These are phyloP conservation scores for Equus przewalskii DNA, from an alignment of 2,113 vertebrate genomes.

Conservation along the genomic window DNA sequence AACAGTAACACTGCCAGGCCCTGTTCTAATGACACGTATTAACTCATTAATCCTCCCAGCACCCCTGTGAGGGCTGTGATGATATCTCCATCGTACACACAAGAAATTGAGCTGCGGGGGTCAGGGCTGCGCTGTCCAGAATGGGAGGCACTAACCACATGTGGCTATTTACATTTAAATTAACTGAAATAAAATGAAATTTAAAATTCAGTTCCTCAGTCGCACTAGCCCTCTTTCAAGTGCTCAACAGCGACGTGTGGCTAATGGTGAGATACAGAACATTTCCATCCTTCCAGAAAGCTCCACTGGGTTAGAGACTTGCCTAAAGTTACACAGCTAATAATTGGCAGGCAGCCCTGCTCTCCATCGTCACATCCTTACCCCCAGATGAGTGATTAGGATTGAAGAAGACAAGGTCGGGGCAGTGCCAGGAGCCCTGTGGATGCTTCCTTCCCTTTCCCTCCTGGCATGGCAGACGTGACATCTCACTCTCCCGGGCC, in stretches of 20 bases:
- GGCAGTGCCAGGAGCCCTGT: accelerated
- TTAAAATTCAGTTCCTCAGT: not conserved
- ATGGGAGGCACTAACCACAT: not conserved
- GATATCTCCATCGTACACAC: not conserved
- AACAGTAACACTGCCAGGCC: not conserved
- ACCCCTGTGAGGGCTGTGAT: not conserved
- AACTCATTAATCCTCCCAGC: not conserved
- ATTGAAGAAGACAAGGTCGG: not conserved
- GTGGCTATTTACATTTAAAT: not conserved
- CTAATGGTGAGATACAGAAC: not conserved
- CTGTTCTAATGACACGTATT: not conserved
- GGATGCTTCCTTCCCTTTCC: not conserved
- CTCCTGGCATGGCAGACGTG: not conserved
- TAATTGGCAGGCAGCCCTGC: not conserved
- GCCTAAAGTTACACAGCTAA: not conserved
- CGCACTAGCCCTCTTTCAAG: not conserved
- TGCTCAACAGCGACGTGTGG: not conserved
- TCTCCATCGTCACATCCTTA: not conserved
- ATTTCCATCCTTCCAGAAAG: not conserved
- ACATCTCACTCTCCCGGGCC: not conserved
- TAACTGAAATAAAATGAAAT: not conserved
- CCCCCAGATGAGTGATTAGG: not conserved
- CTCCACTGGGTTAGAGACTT: not conserved
- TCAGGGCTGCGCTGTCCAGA: not conserved
- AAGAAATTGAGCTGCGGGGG: not conserved